These are phyloP conservation scores for Cacatua alba DNA, from an alignment of 2,113 vertebrate genomes.

Conservation along the genomic window DNA sequence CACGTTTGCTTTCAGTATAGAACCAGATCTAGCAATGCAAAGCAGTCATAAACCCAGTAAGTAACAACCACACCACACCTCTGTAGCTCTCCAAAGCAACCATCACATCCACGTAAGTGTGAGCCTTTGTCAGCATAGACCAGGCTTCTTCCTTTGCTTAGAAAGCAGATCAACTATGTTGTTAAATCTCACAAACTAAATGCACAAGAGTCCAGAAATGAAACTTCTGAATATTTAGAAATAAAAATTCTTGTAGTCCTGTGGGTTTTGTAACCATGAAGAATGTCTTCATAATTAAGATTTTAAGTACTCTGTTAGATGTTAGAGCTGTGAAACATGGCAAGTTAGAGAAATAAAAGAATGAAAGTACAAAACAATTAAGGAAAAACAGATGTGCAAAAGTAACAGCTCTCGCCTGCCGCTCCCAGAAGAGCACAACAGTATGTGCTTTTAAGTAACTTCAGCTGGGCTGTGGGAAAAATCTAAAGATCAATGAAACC, in stretches of 20 bases:
- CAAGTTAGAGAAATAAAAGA: slow-evolving; percentile 47
- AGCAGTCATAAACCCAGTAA: not conserved
- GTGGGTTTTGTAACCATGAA: slow-evolving; percentile 8
- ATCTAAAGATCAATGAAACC: slow-evolving; percentile 20
- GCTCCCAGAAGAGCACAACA: slow-evolving; percentile 42
- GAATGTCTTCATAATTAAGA: slow-evolving; percentile 18
- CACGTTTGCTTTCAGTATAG: not conserved
- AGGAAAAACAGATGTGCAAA: slow-evolving; percentile 58
- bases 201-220: not conserved
- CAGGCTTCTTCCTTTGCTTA: not conserved
- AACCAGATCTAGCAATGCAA: not conserved
- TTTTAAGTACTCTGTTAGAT: not conserved
- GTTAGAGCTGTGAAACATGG: slow-evolving; percentile 44
- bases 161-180: not conserved
- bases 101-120: not conserved
- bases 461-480: slow-evolving; percentile 56
- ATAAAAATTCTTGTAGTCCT: slow-evolving; percentile 22
- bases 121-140: not conserved
- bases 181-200: not conserved
- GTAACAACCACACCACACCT: not conserved
- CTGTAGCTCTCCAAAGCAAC: not conserved
- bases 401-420: slow-evolving; percentile 33
- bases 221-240: not conserved
- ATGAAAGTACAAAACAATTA: slow-evolving; percentile 61
- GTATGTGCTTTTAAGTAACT: not conserved